A percentile compares a stretch with the other conserved stretches of the same genome.
phyloP scores from a whole-genome alignment of 1,140 invertebrate species.

The Diorhabda elongata region DNA sequence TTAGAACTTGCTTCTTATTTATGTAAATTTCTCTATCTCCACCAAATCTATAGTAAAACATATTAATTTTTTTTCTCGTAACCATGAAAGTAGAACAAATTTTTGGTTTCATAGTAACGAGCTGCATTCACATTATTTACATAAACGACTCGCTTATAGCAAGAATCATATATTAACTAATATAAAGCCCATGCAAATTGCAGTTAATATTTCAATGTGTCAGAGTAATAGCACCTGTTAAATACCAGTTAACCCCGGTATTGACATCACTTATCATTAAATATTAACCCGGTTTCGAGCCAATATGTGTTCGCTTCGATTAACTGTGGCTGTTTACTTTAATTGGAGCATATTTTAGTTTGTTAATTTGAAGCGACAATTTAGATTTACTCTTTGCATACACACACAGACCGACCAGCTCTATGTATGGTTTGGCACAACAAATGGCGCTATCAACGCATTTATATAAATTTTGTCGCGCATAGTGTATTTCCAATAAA shows the following conservation, averaged over 20 bases:
- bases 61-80: too few species aligned
- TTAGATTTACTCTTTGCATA: slow-evolving; percentile 23
- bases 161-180: slow-evolving; percentile 5
- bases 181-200: slow-evolving; percentile 20
- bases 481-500: slow-evolving; percentile 6
- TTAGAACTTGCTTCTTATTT: too few species aligned
- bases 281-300: slow-evolving; percentile 36
- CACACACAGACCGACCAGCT: background rate
- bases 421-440: slow-evolving; percentile 10
- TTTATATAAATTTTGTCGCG: slow-evolving; percentile 9
- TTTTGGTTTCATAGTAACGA: too few species aligned
- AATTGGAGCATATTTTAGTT: slow-evolving; percentile 38
- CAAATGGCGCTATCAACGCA: slow-evolving; percentile 7
- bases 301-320: slow-evolving; percentile 40
- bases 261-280: slow-evolving; percentile 42
- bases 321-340: slow-evolving; percentile 39
- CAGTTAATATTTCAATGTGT: slow-evolving; percentile 18
- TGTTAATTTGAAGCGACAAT: slow-evolving; percentile 22
- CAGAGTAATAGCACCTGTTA: slow-evolving; percentile 37
- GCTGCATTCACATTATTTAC: background rate
- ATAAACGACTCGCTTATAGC: background rate
- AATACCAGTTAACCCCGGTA: slow-evolving; percentile 39
- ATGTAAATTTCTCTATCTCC: too few species aligned
- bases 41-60: too few species aligned
- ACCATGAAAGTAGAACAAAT: too few species aligned